phyloP scores from a whole-genome alignment of 2,888 invertebrate genomes.

The Patella caerulea region DNA sequence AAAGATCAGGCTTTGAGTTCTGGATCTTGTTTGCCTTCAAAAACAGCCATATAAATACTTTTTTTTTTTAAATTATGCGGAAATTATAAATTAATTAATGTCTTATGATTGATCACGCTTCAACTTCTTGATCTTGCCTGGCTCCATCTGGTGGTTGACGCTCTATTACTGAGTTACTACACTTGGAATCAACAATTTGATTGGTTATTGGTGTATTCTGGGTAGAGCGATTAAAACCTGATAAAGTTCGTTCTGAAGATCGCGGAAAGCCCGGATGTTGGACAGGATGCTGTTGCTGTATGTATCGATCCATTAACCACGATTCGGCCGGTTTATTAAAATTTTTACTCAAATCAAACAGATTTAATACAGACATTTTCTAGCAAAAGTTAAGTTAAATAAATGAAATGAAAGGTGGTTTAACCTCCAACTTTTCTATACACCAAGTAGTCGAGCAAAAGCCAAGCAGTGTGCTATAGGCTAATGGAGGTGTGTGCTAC shows the following conservation, averaged over 20 bases:
- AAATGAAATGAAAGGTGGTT: neutral
- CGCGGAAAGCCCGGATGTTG: neutral
- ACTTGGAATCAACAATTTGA: neutral
- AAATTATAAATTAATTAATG: too few relatives aligned
- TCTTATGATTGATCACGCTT: neutral
- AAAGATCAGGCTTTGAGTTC: too few relatives aligned
- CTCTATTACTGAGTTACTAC: neutral
- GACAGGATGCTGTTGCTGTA: slow-evolving; percentile 57
- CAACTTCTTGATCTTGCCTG: neutral
- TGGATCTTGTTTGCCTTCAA: too few relatives aligned
- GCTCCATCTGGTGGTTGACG: neutral
- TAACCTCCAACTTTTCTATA: neutral
- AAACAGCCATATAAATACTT: too few relatives aligned
- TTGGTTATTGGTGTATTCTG: neutral
- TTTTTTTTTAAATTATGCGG: too few relatives aligned
- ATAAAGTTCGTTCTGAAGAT: neutral
- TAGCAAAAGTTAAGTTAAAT: slow-evolving; percentile 39
- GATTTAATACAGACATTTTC: slow-evolving; percentile 67
- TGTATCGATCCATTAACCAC: slow-evolving; percentile 66
- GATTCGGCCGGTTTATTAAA: slow-evolving; percentile 58
- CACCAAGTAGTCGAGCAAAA: too few relatives aligned
- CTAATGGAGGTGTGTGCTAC: too few relatives aligned
- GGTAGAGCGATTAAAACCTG: neutral
- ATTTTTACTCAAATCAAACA: slow-evolving; percentile 69
- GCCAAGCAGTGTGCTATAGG: too few relatives aligned